Base-by-base conservation (phyloP, 2,888 invertebrate species). In the Siphlonurus alternatus region DNA sequence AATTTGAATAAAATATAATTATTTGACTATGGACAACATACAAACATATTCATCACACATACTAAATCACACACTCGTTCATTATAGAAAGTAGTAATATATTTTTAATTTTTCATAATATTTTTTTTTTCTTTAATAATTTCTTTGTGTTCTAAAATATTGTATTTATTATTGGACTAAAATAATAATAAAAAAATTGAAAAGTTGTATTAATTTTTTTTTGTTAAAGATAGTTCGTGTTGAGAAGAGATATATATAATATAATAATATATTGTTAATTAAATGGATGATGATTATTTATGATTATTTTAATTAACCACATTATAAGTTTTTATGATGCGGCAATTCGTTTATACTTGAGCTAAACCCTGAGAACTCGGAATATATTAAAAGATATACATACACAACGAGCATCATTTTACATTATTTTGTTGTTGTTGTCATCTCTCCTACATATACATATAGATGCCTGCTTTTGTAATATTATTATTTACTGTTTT, bases 311-410 rank as follows among this genome's bases (percentile, higher is more conserved):
- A n/a, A n/a, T n/a, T n/a, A n/a, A n/a, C n/a, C n/a, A n/a, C n/a
- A 38, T 38, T 38, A 38, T 38, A 38, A 10, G 5, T 38, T 38
- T 38, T 10, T 38, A 38, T 38, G 38, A 38, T 38, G 38, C 38
- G 15, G 38, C 15, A 38, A 38, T 38, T 38, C 38, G 22, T 63
- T 63, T 63, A 64, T 64, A 54, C 54, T 64, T 64, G 64, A 64
- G 64, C 64, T 64, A 64, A 53, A 64, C 64, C 64, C 64, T 64
- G 64, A 64, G 64, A 64, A 64, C 54, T 64, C 63, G 59, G 59
- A 63, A 59, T 63, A 63, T 63, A 59, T 59, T 63, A 59, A 63
- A 59, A 54, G 23, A 56, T 62, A 62, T 54, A 54, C 62, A 23
- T 15, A 10, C 15, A 38, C 38, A 38, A 10, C 38, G 15, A 38